A percentile compares a stretch with the other conserved stretches of the same genome.
Evolutionary conservation across 2,113 vertebrate genomes (phyloP).

Genomic region (Apeltes quadracus): DNA sequence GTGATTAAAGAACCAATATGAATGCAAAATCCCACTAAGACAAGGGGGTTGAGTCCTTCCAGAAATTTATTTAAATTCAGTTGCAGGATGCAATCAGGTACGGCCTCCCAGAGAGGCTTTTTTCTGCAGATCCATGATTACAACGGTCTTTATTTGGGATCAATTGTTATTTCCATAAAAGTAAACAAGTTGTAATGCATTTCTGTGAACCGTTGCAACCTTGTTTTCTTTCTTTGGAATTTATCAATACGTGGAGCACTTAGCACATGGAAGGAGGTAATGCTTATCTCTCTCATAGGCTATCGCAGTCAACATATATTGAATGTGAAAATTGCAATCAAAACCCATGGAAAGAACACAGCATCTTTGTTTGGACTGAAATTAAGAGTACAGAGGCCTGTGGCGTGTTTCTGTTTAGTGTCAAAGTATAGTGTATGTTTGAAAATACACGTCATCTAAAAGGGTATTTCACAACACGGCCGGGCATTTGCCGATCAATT

Average conservation of each 20-base stretch:
- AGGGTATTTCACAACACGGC: constrained; percentile 55
- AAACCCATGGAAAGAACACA: constrained; percentile 21
- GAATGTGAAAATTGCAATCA: constrained; percentile 7
- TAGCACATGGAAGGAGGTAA: constrained; percentile 33
- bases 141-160: constrained; percentile 25
- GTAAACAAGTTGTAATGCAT: constrained; percentile 39
- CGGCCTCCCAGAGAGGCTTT: constrained; percentile 22
- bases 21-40: constrained; percentile 48
- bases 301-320: constrained; percentile 7
- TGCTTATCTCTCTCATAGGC: no score
- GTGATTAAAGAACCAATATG: constrained; percentile 44
- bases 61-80: constrained; percentile 43
- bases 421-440: background rate
- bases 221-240: constrained; percentile 50
- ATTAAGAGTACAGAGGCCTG: background rate
- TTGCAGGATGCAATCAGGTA: constrained; percentile 20
- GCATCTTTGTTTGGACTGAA: constrained; percentile 3
- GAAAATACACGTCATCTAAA: constrained; percentile 3
- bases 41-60: constrained; percentile 28
- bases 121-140: constrained; percentile 20
- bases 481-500: constrained; percentile 50
- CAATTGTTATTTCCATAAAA: constrained; percentile 18
- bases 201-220: constrained; percentile 26
- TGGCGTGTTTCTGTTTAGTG: no score
- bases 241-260: constrained; percentile 35